Evolutionary conservation across 2,888 invertebrate species (phyloP).

Genomic region (Electrophaes corylata): DNA sequence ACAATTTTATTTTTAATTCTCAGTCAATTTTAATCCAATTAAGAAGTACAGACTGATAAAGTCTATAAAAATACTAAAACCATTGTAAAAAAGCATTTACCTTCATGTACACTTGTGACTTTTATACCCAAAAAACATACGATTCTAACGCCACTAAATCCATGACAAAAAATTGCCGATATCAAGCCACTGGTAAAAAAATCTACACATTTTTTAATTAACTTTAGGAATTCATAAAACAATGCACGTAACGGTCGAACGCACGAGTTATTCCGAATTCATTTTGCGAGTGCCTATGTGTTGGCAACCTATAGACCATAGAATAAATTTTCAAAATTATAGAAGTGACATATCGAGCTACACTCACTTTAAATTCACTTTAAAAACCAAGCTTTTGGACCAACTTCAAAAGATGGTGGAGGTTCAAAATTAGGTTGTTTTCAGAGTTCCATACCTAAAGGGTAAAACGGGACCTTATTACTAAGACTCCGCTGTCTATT

Average conservation of each 20-base stretch:
- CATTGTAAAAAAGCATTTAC: no score
- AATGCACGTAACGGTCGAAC: conserved; percentile 34
- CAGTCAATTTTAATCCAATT: no score
- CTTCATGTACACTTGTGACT: no score
- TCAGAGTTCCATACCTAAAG: no score
- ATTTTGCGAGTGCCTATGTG: conserved; percentile 36
- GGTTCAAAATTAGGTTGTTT: no score
- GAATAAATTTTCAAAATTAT: background rate
- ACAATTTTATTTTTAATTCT: no score
- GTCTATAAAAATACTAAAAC: no score
- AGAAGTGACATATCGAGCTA: background rate
- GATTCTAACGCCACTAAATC: background rate
- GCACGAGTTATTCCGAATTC: conserved; percentile 37
- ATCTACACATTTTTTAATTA: conserved; percentile 34
- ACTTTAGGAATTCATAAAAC: conserved; percentile 38
- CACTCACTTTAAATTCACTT: background rate
- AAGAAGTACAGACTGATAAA: no score
- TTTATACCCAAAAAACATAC: background rate
- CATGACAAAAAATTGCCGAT: background rate
- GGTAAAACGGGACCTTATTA: no score
- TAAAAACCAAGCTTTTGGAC: background rate
- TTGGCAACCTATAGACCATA: conserved; percentile 12
- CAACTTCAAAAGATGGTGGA: no score
- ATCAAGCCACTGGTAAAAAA: conserved; percentile 18
- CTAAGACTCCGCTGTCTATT: no score